Conservation (phyloP, 2,797 vertebrate genomes). For the Notolepis coatsorum region DNA sequence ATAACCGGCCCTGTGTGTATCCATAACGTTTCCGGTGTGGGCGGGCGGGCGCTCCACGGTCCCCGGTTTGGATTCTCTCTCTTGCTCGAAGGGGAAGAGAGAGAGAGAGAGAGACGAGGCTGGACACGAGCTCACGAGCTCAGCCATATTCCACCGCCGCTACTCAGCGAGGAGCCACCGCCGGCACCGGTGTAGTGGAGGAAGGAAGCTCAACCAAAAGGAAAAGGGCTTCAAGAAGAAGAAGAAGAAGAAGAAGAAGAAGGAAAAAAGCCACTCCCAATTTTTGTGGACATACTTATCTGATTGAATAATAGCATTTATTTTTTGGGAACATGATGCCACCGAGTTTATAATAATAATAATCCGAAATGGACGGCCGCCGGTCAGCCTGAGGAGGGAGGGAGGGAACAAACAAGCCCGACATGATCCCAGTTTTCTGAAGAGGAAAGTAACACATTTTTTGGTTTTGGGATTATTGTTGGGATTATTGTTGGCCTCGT, state of each 20-base stretch:
- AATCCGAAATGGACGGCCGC: constrained; percentile 67
- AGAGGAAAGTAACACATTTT: constrained; percentile 75
- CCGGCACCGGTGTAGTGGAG: constrained; percentile 60
- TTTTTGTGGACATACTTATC: background rate
- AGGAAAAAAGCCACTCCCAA: constrained; percentile 8
- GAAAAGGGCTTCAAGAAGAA: background rate
- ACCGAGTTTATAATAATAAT: constrained; percentile 21
- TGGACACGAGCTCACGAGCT: constrained; percentile 65
- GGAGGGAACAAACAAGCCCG: constrained; percentile 64
- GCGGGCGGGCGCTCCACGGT: constrained; percentile 69
- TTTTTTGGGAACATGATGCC: constrained; percentile 15
- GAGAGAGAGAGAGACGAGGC: constrained; percentile 42
- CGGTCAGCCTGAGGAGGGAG: constrained; percentile 63
- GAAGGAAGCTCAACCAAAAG: constrained; percentile 26
- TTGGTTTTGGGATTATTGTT: constrained; percentile 76
- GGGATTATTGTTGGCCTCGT: too few species aligned
- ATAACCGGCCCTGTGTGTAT: too few species aligned
- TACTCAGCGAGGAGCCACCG: constrained; percentile 51
- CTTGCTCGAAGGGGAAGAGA: too few species aligned
- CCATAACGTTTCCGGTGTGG: constrained; percentile 74
- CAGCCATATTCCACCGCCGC: constrained; percentile 83
- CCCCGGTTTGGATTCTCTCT: constrained; percentile 64
- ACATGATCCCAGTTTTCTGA: constrained; percentile 47
- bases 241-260: too few species aligned
- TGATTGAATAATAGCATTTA: background rate